phyloP scores from a whole-genome alignment of 2,113 vertebrate species.

The Megaceryle torquata region DNA sequence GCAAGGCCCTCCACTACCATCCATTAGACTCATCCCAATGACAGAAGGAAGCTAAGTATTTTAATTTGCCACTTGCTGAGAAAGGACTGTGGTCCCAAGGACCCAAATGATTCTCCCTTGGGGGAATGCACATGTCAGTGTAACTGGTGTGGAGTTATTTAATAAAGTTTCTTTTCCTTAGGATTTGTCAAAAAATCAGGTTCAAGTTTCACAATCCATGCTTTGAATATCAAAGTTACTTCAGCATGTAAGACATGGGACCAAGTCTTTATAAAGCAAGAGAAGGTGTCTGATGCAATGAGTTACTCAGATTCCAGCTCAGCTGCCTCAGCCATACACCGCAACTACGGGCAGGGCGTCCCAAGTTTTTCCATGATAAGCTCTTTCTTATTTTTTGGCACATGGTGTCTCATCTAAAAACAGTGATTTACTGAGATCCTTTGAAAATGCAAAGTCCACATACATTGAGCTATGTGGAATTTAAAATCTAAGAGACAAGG shows the following conservation, averaged over 20 bases:
- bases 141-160: background rate
- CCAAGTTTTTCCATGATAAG: background rate
- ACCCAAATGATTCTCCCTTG: background rate
- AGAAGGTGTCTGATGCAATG: background rate
- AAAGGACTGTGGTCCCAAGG: background rate
- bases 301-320: background rate
- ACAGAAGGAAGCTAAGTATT: background rate
- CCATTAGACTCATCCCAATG: accelerated
- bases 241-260: background rate
- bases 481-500: background rate
- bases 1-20: background rate
- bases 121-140: background rate
- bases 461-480: background rate
- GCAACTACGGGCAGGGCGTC: background rate
- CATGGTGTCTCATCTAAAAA: background rate
- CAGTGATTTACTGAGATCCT: background rate
- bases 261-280: background rate
- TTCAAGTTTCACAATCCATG: background rate
- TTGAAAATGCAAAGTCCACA: background rate
- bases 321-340: background rate
- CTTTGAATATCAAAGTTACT: background rate
- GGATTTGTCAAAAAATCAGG: background rate
- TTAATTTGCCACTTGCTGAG: background rate
- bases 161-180: background rate
- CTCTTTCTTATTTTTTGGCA: background rate